Conservation (phyloP, 2,888 invertebrate genomes). For the Agrotis puta region DNA sequence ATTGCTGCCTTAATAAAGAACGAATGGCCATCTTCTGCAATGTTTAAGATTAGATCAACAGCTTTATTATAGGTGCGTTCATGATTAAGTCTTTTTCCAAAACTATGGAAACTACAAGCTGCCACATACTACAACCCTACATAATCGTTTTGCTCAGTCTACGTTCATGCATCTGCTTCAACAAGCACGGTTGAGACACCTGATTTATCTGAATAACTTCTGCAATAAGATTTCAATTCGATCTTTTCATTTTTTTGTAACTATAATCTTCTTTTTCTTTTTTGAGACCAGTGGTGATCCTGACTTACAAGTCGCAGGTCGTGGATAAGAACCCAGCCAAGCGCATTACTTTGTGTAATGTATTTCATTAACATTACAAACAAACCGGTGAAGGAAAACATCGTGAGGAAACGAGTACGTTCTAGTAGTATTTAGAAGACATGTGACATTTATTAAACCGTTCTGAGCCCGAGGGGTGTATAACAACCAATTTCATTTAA, state of each 20-base stretch:
- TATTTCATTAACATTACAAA: too few relatives aligned
- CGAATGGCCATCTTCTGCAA: not conserved
- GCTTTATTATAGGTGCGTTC: not conserved
- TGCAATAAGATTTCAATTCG: not conserved
- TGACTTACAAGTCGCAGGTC: too few relatives aligned
- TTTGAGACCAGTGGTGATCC: too few relatives aligned
- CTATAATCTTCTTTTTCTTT: not conserved
- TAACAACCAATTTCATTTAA: too few relatives aligned
- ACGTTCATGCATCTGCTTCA: not conserved
- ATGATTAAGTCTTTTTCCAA: not conserved
- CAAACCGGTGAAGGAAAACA: too few relatives aligned
- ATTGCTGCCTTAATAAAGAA: not conserved
- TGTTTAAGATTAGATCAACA: not conserved
- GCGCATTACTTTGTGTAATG: too few relatives aligned
- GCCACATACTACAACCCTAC: not conserved
- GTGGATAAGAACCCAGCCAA: too few relatives aligned
- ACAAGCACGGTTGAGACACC: not conserved
- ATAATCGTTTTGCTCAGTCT: not conserved
- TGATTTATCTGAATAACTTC: not conserved
- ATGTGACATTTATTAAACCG: too few relatives aligned
- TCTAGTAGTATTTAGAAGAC: too few relatives aligned
- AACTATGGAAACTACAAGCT: not conserved
- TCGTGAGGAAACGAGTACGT: too few relatives aligned
- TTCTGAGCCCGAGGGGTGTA: too few relatives aligned
- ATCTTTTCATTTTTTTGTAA: too few relatives aligned